Base-by-base conservation (phyloP, 2,797 vertebrate species). In the Erithacus rubecula region DNA sequence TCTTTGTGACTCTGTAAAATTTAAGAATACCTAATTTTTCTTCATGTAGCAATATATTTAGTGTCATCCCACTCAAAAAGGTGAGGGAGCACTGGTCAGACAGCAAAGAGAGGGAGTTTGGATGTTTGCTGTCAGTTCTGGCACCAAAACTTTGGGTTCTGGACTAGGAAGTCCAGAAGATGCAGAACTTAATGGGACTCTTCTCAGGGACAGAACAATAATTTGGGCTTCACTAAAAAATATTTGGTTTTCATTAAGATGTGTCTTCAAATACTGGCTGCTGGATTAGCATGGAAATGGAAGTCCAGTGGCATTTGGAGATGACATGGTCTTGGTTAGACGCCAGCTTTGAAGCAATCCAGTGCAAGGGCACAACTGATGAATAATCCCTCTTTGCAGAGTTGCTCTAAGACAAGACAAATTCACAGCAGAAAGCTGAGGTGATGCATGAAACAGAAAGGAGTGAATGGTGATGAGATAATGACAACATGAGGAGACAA, bases 41-140 rank as follows among this genome's bases (percentile, higher is more conserved):
- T 46, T 77, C 13, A 39, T 15, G 18, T 58, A 62, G 12, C 15
- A 53, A 27, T 32, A 37, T 24, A 2, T 41, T 89, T 58, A 64
- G 10, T 37, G 15, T 24, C 56, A 77, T 34, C 11, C 27, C 21
- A 46, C 18, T 59, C 0, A 2, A 65, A 78, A 92, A 63, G 3
- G 4, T 41, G 7, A 3, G 8, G 4, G 1, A 67, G 1, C 12
- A 24, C 23, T 15, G 12, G 6, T 65, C 56, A 44, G 17, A 34
- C 1, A 22, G 39, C 11, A 52, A 58, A 44, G 12, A 12, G 12
- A 75, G 3, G 5, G 17, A 34, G 2, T 81, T 39, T 20, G 37
- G 9, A 32, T 29, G 46, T 72, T 79, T 52, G 10, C 13, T 46
- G 9, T 30, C 20, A 10, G 0, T 67, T 53, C 44, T 62, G 46